Base-by-base conservation (phyloP, 2,797 vertebrate genomes). In the Hozukius guyotensis region DNA sequence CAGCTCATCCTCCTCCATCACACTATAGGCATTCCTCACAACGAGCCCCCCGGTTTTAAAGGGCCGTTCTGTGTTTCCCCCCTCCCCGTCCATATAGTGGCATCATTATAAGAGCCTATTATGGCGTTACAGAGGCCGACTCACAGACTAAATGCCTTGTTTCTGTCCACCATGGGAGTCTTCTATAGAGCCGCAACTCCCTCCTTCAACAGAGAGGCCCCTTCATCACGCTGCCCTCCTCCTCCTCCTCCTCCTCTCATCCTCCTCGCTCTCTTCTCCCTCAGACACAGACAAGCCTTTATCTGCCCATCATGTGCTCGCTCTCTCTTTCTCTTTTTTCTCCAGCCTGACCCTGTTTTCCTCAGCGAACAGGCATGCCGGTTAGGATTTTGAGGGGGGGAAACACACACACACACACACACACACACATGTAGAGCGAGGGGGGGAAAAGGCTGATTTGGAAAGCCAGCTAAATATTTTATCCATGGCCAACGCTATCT, bases 241-340 rank as follows among this genome's bases (percentile, higher is more conserved):
- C 88, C 88, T 84, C 86, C 86, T 77, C 75, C 82, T 77, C 80
- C 81, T 71, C 87, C 77, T 69, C 80, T 80, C 85, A 72, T 82
- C 86, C 88, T 87, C 86, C 85, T 85, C 75, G 46, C 88, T 75
- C 83, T 88, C 88, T 46, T 85, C 76, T 89, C 83, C 81, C 86
- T 85, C 92, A 88, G 83, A 90, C 89, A 95, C 93, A 95, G 92
- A 91, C 92, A 64, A 80, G 87, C 88, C 93, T 94, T 94, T 94
- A 94, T 95, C 92, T 92, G 89, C 85, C 86, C 90, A 91, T 94
- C 92, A 93, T 93, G 93, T 90, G 91, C 89, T 92, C 69, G 9
- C 75, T 60, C 84, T 61, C 70, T 16, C 84, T 84, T 63, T 86
- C 81, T 80, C 74, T 85, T 88, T 80, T 85, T 77, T 80, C 85